Evolutionary conservation across 2,113 vertebrate species (phyloP).

Genomic region (Conger conger): DNA sequence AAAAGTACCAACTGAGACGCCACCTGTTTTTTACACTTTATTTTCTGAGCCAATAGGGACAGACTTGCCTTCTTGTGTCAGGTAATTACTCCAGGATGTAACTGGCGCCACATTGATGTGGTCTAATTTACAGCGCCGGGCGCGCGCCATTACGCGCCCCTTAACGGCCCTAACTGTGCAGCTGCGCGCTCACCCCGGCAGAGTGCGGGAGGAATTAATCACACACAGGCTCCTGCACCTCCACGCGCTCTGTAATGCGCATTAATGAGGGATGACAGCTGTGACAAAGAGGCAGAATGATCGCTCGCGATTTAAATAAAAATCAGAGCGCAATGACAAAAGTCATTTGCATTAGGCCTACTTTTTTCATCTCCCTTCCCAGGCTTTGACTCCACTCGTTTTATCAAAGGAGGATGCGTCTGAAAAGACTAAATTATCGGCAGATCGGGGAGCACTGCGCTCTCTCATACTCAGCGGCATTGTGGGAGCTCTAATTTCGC

Average conservation of each 20-base stretch:
- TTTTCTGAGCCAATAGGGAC: slow-evolving; percentile 8
- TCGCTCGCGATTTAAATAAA: slow-evolving; percentile 76
- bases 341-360: slow-evolving; percentile 67
- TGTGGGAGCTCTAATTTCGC: slow-evolving; percentile 68
- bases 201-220: slow-evolving; percentile 80
- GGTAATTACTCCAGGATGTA: background rate
- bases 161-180: slow-evolving; percentile 45
- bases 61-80: slow-evolving; percentile 7
- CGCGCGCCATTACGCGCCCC: background rate
- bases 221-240: slow-evolving; percentile 73
- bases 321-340: slow-evolving; percentile 74
- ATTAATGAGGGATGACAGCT: slow-evolving; percentile 81
- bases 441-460: slow-evolving; percentile 69
- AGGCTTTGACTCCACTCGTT: slow-evolving; percentile 67
- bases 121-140: slow-evolving; percentile 7
- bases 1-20: background rate
- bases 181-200: slow-evolving; percentile 71
- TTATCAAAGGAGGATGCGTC: slow-evolving; percentile 61
- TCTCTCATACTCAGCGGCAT: slow-evolving; percentile 58
- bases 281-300: slow-evolving; percentile 79
- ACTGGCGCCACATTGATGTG: slow-evolving; percentile 10
- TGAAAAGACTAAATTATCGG: slow-evolving; percentile 74
- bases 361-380: slow-evolving; percentile 18
- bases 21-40: background rate
- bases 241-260: slow-evolving; percentile 77